Percentiles rank a stretch among this genome's conserved stretches.
Evolutionary conservation across 1,140 invertebrate genomes (phyloP).

Genomic region (Drosophila pseudoobscura): DNA sequence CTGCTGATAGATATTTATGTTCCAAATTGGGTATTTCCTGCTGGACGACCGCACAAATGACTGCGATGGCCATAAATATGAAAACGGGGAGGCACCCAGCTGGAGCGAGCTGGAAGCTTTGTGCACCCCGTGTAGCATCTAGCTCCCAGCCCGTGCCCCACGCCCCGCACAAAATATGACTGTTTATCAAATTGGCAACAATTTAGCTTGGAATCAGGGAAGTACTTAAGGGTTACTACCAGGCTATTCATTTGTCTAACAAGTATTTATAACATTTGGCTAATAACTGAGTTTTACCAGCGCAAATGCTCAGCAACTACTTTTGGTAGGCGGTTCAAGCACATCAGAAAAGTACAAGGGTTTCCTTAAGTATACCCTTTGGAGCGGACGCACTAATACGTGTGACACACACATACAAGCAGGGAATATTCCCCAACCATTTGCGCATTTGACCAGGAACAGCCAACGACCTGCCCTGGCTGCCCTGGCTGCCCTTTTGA

Average conservation of each 20-base stretch:
- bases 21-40: slow-evolving; percentile 59
- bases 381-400: too few species aligned
- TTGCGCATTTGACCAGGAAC: slow-evolving; percentile 40
- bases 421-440: background rate
- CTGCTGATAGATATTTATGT: slow-evolving; percentile 60
- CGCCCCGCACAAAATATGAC: slow-evolving; percentile 36
- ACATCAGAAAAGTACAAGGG: too few species aligned
- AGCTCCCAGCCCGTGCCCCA: background rate
- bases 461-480: background rate
- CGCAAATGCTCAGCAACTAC: too few species aligned
- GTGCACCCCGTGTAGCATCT: too few species aligned
- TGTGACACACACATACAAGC: too few species aligned
- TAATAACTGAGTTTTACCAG: too few species aligned
- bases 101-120: slow-evolving; percentile 10
- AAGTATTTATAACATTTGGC: background rate
- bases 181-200: slow-evolving; percentile 46
- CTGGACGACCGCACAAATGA: slow-evolving; percentile 22
- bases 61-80: slow-evolving; percentile 44
- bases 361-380: too few species aligned
- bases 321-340: too few species aligned
- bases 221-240: slow-evolving; percentile 28
- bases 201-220: slow-evolving; percentile 29
- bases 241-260: slow-evolving; percentile 6
- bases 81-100: slow-evolving; percentile 19
- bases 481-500: slow-evolving; percentile 24